Evolutionary conservation across 2,888 invertebrate species (phyloP).

Genomic region (Orthosia incerta): DNA sequence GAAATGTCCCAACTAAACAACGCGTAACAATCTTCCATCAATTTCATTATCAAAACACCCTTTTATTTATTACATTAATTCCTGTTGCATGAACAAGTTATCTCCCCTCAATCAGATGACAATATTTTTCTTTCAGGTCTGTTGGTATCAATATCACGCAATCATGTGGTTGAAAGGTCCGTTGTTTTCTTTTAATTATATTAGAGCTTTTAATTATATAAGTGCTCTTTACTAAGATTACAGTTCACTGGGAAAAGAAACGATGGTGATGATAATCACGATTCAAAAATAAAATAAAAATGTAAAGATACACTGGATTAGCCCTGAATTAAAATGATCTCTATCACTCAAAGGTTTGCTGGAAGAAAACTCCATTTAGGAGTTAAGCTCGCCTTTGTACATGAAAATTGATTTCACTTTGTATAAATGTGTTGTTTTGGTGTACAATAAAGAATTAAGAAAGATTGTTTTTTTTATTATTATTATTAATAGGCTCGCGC

Average conservation of each 20-base stretch:
- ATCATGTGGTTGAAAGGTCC: constrained; percentile 23
- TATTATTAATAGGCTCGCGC: too few species aligned
- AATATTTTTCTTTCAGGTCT: constrained; percentile 31
- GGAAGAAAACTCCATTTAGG: too few species aligned
- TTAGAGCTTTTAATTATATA: constrained; percentile 20
- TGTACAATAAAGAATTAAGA: too few species aligned
- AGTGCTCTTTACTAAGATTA: constrained; percentile 18
- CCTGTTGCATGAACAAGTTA: constrained; percentile 20
- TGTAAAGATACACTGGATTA: too few species aligned
- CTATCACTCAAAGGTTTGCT: too few species aligned
- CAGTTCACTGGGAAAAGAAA: constrained; percentile 8
- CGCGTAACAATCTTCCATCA: background rate
- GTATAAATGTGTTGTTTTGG: too few species aligned
- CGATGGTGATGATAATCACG: too few species aligned
- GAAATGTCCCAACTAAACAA: background rate
- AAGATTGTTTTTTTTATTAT: too few species aligned
- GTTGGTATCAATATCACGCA: constrained; percentile 52
- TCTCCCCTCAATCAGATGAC: constrained; percentile 32
- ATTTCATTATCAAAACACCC: background rate
- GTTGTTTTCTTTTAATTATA: constrained; percentile 28
- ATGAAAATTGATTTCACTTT: too few species aligned
- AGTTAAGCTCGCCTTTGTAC: too few species aligned
- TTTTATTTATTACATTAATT: constrained; percentile 31
- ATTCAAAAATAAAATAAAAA: background rate
- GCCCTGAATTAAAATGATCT: too few species aligned